phyloP scores from a whole-genome alignment of 2,797 vertebrate genomes.

The Hephaestus fuliginosus region DNA sequence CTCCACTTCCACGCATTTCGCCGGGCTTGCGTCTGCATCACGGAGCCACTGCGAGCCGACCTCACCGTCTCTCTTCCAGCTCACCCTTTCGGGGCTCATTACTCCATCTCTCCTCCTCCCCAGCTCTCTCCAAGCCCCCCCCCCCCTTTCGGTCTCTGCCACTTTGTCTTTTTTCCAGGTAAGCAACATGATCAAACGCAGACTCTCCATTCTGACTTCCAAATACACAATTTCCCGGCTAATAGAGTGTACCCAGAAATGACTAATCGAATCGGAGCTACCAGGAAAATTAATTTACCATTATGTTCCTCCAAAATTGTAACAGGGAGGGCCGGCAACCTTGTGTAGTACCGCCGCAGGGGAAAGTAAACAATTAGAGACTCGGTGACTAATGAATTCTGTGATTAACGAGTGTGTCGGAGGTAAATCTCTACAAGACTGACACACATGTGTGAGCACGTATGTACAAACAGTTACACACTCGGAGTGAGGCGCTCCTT shows the following conservation, averaged over 20 bases:
- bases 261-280: constrained; percentile 75
- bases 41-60: constrained; percentile 31
- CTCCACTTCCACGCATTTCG: background rate
- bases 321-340: constrained; percentile 79
- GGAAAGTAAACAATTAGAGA: constrained; percentile 83
- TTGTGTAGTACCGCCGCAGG: constrained; percentile 72
- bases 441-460: constrained; percentile 53
- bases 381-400: constrained; percentile 81
- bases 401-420: constrained; percentile 81
- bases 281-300: constrained; percentile 80
- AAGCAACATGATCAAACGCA: constrained; percentile 44
- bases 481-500: constrained; percentile 55
- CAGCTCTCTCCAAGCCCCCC: background rate
- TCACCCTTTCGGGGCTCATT: constrained; percentile 37
- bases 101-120: constrained; percentile 22
- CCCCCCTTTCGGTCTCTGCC: background rate
- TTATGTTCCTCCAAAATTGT: constrained; percentile 75
- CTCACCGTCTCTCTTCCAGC: constrained; percentile 39
- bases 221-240: constrained; percentile 69
- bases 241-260: constrained; percentile 77
- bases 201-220: constrained; percentile 49
- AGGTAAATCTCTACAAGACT: constrained; percentile 73
- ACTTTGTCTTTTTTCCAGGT: constrained; percentile 35
- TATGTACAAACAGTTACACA: constrained; percentile 52
- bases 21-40: constrained; percentile 38